Evolutionary conservation across 2,888 invertebrate genomes (phyloP), one percentile per base, ranked within the genome.

Genomic region (Cataglyphis rosenhaueri): DNA sequence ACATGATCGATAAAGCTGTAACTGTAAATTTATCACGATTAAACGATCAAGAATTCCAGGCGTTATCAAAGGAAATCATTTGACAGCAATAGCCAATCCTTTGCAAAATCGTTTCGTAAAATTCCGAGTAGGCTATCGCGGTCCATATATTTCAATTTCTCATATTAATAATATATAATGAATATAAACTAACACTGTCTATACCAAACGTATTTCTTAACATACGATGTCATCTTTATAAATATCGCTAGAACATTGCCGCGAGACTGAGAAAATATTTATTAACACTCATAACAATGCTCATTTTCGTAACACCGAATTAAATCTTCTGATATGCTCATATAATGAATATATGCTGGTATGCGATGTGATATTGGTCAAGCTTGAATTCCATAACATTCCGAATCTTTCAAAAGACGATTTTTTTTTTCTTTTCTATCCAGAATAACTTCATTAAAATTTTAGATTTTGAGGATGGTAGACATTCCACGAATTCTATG

Each of bases 391-490:
- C n/a, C 55, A 12, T 25, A 29, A 76, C 38, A 55, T 66, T 29
- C 38, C 18, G 32, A 41, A 57, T 76, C 41, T 57, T 10, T 76
- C 68, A 32, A 57, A 66, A 21, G 15, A 29, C 15, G 6, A 41
- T 52, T 66, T 48, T 52, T 48, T 48, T 41, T 55, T 15, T 25
- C 38, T 18, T 4, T 48, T 64, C 55, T 38, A 52, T 29, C n/a
- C 21, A 1, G 10, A 15, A 41, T 76, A 57, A 76, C 57, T 57
- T 76, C 68, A 57, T 76, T 57, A 76, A 66, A 76, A 76, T 76
- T 76, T 76, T 32, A 76, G 65, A 65, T 76, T 68, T 38, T 29
- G 65, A 6, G 41, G 21, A 66, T 32, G 21, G 18, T 38, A 55
- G 55, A 38, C 66, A 66, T 76, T 57, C 57, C 29, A 18, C 55